Base-by-base conservation (phyloP, 2,797 vertebrate species). In the Eulemur albifrons region DNA sequence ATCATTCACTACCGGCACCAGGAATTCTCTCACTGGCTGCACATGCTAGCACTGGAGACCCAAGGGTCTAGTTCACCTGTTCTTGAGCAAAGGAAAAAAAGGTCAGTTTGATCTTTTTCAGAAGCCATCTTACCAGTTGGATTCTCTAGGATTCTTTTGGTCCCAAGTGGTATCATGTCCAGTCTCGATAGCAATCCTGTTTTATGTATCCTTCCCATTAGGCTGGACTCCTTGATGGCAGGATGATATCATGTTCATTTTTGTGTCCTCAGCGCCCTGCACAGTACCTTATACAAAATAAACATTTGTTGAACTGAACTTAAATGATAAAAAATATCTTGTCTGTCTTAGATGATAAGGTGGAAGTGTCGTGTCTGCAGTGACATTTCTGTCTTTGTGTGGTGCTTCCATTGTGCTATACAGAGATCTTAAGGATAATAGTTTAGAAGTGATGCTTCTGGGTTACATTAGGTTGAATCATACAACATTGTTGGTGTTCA, bases 1-100 rank as follows among this genome's bases (percentile, higher is more conserved):
- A 99, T 99, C 97, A 98, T 99, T 97, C 99, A 99, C 98, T 99
- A 99, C 96, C 99, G 99, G 94, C 99, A 99, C 98, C 99, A 99
- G 97, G 99, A 99, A 98, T 99, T 99, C 97, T 99, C 99, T 0
- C 99, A 99, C 97, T 99, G 99, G 99, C 98, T 99, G 82, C 98
- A 99, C 88, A 98, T 99, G 91, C 98, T 99, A 98, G 98, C 99
- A 88, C 99, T 99, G 98, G 99, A 99, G 82, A 98, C 98, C 97
- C 97, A 98, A 76, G 97, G 98, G 69, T 98, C 79, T 95, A 98
- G 95, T 4, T 98, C 98, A 96, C 96, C 98, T 79, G 82, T 92
- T 89, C 88, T 97, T 96, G 97, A 95, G 90, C 97, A 97, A 93
- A 97, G 87, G 86, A 95, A 92, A 97, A 90, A 61, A 93, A 97